Base-by-base conservation (phyloP, 2,797 vertebrate species). In the Tympanoctomys barrerae region DNA sequence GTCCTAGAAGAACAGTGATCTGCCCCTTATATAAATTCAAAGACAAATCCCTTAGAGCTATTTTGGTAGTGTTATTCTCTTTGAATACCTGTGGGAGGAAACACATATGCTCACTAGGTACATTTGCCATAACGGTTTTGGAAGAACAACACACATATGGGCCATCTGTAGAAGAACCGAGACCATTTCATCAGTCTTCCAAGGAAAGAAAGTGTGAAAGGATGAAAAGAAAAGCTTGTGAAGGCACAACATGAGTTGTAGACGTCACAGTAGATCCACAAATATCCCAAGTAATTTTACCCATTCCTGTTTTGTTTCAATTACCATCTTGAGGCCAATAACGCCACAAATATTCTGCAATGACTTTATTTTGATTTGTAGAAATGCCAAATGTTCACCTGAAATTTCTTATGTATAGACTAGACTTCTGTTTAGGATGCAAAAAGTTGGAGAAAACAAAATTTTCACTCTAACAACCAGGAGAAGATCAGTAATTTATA, bases 11-110 rank as follows among this genome's bases (percentile, higher is more conserved):
- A 59, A 99, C 99, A 0, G 99, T 99, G 98, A 99, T 99, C 97
- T 99, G 99, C 28, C 99, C 99, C 94, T 99, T 99, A 0, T 99
- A 99, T 99, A 99, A 99, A 98, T 99, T 99, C 89, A 99, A 97
- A 0, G 99, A 99, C 33, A 99, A 98, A 93, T 99, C 99, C 77
- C 98, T 98, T 83, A 99, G 99, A 24, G 99, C 99, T 94, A 98
- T 97, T 21, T 99, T 99, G 0, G 94, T 98, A 97, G 99, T 99
- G 97, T 97, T 99, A 39, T 99, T 99, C 87, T 99, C 94, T 97
- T 92, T 98, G 98, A 99, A 99, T 87, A 98, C 98, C 99, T 99
- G 97, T 7, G 5, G 78, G 95, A 91, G 88, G 19, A 52, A 83
- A 93, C 42, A 91, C 66, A 96, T 82, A 93, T 81, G 66, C 33